phyloP scores from a whole-genome alignment of 2,113 vertebrate species.

The Agelaius phoeniceus region DNA sequence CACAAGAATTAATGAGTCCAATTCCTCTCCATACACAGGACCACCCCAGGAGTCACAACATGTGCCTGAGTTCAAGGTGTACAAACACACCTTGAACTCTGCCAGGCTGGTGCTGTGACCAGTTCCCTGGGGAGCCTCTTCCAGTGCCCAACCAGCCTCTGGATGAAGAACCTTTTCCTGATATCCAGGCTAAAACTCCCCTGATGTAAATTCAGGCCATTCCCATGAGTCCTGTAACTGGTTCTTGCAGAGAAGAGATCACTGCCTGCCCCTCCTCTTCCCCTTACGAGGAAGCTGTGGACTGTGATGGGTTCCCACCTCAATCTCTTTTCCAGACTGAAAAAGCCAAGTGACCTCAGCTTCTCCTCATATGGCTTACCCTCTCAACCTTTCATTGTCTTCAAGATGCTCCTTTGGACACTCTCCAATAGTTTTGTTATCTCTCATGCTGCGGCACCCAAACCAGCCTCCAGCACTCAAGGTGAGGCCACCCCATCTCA shows the following conservation, averaged over 20 bases:
- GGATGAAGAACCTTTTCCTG: background rate
- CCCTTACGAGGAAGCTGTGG: background rate
- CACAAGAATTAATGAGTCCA: background rate
- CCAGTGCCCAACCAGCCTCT: accelerated
- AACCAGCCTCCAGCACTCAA: accelerated
- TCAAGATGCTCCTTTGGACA: background rate
- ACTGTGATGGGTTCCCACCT: accelerated
- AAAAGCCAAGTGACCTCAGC: background rate
- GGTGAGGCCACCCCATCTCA: accelerated
- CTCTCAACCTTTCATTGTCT: background rate
- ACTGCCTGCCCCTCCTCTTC: background rate
- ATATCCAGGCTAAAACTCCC: background rate
- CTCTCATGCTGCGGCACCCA: background rate
- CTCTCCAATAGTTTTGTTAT: background rate
- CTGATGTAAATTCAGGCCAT: background rate
- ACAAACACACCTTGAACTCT: background rate
- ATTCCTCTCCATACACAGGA: background rate
- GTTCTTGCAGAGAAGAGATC: background rate
- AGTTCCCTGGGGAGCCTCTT: background rate
- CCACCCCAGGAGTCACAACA: background rate
- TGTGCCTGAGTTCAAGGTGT: background rate
- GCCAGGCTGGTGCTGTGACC: background rate
- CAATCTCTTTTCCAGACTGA: background rate
- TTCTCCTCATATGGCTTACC: background rate
- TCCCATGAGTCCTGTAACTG: background rate